Evolutionary conservation across 2,888 invertebrate genomes (phyloP), one percentile per base, ranked within the genome.

Genomic region (Sphaeridia pumilis): DNA sequence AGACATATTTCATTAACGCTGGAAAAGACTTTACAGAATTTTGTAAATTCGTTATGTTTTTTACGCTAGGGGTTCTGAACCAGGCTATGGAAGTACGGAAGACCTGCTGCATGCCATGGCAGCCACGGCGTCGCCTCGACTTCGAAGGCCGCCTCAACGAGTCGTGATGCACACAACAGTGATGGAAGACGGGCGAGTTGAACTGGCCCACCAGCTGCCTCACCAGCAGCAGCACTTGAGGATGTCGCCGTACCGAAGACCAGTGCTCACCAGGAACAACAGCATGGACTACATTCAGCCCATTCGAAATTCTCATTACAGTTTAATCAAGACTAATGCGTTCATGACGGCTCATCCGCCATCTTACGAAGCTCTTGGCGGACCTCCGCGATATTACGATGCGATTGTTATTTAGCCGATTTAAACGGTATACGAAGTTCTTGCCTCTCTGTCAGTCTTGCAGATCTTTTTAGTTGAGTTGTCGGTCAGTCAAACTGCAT

Each of bases 211-310:
- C 20, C 38, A 14, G 7, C 27, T 45, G 45, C n/a, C 24, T 3
- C 27, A 20, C 14, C 22, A 20, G 7, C 26, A 4, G 25, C 26
- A 43, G n/a, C 24, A 7, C 10, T 28, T 31, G 3, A n/a, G 4
- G 10, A 22, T 51, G 3, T 45, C 45, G 1, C 25, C 46, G 1
- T 25, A 28, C 21, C 38, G 46, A 21, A n/a, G n/a, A n/a, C n/a
- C n/a, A n/a, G 24, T 38, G 12, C 41, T 26, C 22, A 4, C 38
- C 20, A 36, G 46, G n/a, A 26, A 41, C 26, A 38, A 46, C 20
- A 41, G 41, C 17, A 52, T 52, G 52, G 52, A 52, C 27, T 52
- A 52, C 41, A 52, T 52, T 21, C 52, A 52, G 21, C 52, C 52
- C 17, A 38, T 52, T 31, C n/a, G n/a, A n/a, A n/a, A n/a, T n/a